Evolutionary conservation across 2,797 vertebrate species (phyloP).

Genomic region (Philypnodon macrostomus): DNA sequence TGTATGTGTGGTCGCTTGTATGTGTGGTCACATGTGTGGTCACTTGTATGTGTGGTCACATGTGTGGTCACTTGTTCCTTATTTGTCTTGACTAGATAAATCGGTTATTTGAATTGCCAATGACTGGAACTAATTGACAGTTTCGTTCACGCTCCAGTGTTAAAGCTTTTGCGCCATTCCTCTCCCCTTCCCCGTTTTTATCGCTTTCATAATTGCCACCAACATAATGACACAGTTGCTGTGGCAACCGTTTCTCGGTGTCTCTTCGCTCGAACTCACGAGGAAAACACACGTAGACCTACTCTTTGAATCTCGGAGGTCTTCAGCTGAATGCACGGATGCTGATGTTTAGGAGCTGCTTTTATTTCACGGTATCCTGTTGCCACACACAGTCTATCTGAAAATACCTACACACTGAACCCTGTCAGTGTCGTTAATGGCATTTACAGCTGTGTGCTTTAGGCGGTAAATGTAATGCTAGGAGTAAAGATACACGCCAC

Average conservation of each 20-base stretch:
- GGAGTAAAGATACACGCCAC: constrained; percentile 38
- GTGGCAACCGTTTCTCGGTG: constrained; percentile 74
- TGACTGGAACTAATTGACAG: constrained; percentile 60
- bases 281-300: constrained; percentile 18
- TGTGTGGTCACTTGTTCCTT: neutral
- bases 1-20: no score
- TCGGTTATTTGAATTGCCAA: constrained; percentile 23
- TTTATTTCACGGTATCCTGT: neutral
- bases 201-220: constrained; percentile 81
- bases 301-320: constrained; percentile 42
- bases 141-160: constrained; percentile 61
- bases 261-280: constrained; percentile 28
- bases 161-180: constrained; percentile 61
- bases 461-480: constrained; percentile 15
- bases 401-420: no score
- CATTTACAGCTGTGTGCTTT: neutral
- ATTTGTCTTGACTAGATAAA: constrained; percentile 23
- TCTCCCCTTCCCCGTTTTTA: constrained; percentile 68
- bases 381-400: no score
- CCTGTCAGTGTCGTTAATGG: neutral
- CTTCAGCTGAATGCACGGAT: constrained; percentile 31
- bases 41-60: no score
- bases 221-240: constrained; percentile 85
- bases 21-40: no score
- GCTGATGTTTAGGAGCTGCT: constrained; percentile 10